Evolutionary conservation across 1,140 invertebrate species (phyloP), one percentile per base, ranked within the genome.

Genomic region (Colletes gigas): DNA sequence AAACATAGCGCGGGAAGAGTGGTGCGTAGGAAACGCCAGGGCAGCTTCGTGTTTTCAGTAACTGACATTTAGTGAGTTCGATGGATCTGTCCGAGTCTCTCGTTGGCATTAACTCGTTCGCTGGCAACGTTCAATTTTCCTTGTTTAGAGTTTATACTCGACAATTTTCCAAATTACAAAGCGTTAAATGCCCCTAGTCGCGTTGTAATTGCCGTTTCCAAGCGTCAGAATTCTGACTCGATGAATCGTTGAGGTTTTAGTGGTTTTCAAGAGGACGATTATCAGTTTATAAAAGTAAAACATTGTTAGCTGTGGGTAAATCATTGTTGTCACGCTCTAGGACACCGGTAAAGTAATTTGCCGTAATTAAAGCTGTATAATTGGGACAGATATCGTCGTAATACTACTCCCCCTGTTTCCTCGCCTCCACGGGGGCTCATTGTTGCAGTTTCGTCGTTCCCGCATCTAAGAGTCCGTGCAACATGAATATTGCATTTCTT

Each of bases 1-100:
- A 91, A 91, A 92, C 91, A 91, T 88, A 91, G 89, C 76, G 84
- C 71, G 77, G 73, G 65, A 82, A 79, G 41, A 69, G 62, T 55
- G 72, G 41, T 50, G 78, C 70, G 71, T 80, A 80, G 78, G 78
- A 80, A 75, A 80, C 62, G 8, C 14, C 60, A 63, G 77, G 60
- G 73, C 60, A 41, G 55, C 47, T 73, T 41, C 8, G 41, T 30
- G 19, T 66, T 66, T 75, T 52, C 59, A 52, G 10, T 30, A 52
- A 74, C 10, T 12, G 50, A 50, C 50, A 12, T 50, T 50, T 10
- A 12, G 8, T 10, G 50, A 10, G 50, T 50, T 50, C 50, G 50
- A 50, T 12, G 50, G 10, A 50, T 50, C 50, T 12, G 9, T 50
- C 50, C 50, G 10, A 9, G 50, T 50, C 50, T 50, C 50, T 50